Evolutionary conservation across 2,888 invertebrate genomes (phyloP).

Genomic region (Cerceris rybyensis): DNA sequence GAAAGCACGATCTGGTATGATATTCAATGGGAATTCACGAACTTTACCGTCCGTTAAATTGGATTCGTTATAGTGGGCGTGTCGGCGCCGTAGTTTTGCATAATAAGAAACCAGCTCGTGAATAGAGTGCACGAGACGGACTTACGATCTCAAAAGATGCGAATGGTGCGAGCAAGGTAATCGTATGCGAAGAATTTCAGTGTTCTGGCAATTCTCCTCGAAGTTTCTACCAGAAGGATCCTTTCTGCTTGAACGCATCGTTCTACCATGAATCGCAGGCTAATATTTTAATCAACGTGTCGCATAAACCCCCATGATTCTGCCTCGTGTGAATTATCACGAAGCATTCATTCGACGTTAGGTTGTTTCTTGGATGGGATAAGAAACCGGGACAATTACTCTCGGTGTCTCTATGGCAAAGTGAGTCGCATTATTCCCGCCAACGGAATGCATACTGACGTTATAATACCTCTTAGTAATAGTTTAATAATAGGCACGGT

Average conservation of each 20-base stretch:
- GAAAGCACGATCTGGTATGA: slow-evolving; percentile 35
- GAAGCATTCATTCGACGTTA: background rate
- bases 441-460: slow-evolving; percentile 26
- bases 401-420: slow-evolving; percentile 15
- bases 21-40: slow-evolving; percentile 47
- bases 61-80: slow-evolving; percentile 62
- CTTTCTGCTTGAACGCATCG: background rate
- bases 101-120: slow-evolving; percentile 47
- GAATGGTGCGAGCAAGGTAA: slow-evolving; percentile 23
- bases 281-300: background rate
- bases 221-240: background rate
- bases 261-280: background rate
- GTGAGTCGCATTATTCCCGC: slow-evolving; percentile 15
- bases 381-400: slow-evolving; percentile 28
- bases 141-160: slow-evolving; percentile 15
- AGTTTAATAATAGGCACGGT: slow-evolving; percentile 43
- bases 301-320: background rate
- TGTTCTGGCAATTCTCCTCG: slow-evolving; percentile 13
- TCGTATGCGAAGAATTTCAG: slow-evolving; percentile 3
- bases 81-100: slow-evolving; percentile 53
- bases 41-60: slow-evolving; percentile 60
- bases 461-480: slow-evolving; percentile 27
- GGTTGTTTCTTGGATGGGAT: background rate
- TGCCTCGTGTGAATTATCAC: background rate
- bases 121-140: slow-evolving; percentile 36